These are phyloP conservation scores for Sigmodon hispidus DNA, from an alignment of 2,113 vertebrate genomes.

Conservation along the genomic window DNA sequence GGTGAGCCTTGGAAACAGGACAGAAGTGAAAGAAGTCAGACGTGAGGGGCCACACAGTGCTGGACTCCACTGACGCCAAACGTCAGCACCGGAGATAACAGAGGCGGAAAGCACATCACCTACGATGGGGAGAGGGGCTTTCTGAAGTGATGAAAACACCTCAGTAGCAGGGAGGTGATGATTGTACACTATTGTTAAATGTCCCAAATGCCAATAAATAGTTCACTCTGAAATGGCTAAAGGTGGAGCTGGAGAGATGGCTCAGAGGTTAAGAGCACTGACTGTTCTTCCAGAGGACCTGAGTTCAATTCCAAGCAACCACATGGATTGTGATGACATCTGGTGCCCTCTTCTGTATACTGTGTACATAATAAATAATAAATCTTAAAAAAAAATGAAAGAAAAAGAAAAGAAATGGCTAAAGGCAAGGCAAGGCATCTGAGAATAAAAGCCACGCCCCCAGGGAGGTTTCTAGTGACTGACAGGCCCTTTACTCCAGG, in stretches of 20 bases:
- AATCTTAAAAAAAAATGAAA: too few relatives aligned
- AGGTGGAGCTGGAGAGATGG: too few relatives aligned
- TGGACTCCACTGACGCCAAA: neutral
- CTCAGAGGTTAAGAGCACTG: too few relatives aligned
- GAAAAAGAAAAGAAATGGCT: too few relatives aligned
- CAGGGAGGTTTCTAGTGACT: accelerated
- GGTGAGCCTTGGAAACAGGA: neutral
- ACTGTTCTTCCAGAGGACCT: too few relatives aligned
- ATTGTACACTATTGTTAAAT: neutral
- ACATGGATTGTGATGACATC: too few relatives aligned
- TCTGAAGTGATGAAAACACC: neutral
- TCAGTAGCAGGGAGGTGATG: neutral
- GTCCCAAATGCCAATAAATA: neutral
- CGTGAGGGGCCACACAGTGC: neutral
- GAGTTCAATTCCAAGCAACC: too few relatives aligned
- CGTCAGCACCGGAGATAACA: neutral
- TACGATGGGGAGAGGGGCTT: too few relatives aligned
- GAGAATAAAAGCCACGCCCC: neutral
- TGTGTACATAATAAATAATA: too few relatives aligned
- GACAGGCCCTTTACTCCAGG: neutral
- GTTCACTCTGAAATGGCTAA: neutral
- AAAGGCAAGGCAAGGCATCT: neutral
- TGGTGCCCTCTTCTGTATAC: too few relatives aligned
- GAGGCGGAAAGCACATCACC: neutral
- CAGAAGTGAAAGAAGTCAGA: neutral